phyloP scores from a whole-genome alignment of 2,113 vertebrate species.

The Notothenia coriiceps region DNA sequence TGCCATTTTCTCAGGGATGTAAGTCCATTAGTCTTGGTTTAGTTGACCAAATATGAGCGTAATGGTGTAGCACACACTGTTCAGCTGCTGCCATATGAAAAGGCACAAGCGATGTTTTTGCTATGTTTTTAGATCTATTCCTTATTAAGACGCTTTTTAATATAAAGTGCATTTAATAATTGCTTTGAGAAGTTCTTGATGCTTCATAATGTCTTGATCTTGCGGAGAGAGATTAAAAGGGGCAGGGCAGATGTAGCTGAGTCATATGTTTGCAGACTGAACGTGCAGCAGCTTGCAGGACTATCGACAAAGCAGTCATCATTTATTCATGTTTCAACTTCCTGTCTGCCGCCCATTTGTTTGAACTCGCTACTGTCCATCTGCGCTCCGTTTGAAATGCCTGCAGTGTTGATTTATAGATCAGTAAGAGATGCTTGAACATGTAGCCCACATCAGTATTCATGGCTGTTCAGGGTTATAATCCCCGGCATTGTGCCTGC shows the following conservation, averaged over 20 bases:
- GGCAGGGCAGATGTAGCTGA: neutral
- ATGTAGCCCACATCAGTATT: neutral
- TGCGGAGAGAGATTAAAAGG: neutral
- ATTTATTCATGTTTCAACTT: constrained; percentile 15
- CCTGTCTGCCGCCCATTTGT: neutral
- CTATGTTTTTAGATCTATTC: neutral
- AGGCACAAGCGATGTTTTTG: neutral
- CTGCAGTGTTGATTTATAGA: neutral
- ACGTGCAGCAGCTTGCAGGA: constrained; percentile 19
- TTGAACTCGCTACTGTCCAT: neutral
- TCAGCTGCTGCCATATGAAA: neutral
- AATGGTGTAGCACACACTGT: neutral
- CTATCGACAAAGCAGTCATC: neutral
- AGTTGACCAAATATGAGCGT: neutral
- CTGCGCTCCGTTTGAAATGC: neutral
- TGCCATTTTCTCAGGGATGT: neutral
- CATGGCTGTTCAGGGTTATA: neutral
- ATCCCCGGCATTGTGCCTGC: constrained; percentile 5
- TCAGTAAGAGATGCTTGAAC: neutral
- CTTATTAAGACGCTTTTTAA: neutral
- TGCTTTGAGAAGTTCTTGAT: too few species aligned
- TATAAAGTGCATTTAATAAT: neutral
- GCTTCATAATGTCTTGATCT: neutral
- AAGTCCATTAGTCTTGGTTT: too few species aligned
- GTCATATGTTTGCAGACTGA: neutral